These are phyloP conservation scores for Clarias magur DNA, from an alignment of 2,113 vertebrate species.

Conservation along the genomic window DNA sequence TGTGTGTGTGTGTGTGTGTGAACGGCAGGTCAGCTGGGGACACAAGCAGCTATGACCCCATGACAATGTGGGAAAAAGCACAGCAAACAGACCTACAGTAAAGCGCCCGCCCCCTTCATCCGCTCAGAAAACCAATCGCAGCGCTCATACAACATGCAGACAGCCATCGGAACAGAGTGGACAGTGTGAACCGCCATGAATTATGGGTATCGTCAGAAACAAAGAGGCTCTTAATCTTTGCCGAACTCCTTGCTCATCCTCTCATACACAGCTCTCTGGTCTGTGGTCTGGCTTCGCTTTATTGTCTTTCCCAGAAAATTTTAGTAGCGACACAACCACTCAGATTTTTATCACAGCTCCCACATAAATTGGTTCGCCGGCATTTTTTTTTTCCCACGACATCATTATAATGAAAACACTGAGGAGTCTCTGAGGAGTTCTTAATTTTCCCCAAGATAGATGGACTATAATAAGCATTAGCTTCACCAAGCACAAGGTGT, in stretches of 20 bases:
- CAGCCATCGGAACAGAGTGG: constrained; percentile 40
- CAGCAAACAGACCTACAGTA: constrained; percentile 36
- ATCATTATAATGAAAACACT: constrained; percentile 44
- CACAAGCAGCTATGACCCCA: constrained; percentile 44
- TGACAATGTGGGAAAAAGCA: constrained; percentile 47
- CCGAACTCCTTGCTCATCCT: constrained; percentile 32
- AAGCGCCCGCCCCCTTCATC: constrained; percentile 24
- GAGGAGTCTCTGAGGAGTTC: constrained; percentile 14
- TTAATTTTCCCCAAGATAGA: constrained; percentile 38
- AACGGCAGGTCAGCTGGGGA: constrained; percentile 46
- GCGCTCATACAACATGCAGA: not conserved
- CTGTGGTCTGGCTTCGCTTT: constrained; percentile 18
- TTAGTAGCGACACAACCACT: constrained; percentile 16
- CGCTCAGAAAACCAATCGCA: constrained; percentile 25
- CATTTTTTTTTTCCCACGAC: constrained; percentile 29
- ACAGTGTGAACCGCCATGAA: constrained; percentile 41
- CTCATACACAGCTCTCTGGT: constrained; percentile 11
- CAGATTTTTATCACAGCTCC: constrained; percentile 23
- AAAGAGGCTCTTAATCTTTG: constrained; percentile 50
- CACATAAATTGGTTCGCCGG: constrained; percentile 37
- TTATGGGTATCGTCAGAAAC: constrained; percentile 38
- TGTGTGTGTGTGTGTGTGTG: constrained; percentile 22
- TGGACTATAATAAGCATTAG: constrained; percentile 40
- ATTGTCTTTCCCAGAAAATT: constrained; percentile 19
- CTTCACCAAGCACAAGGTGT: constrained; percentile 32